Percentiles rank a stretch among this genome's conserved stretches.
Evolutionary conservation across 2,888 invertebrate genomes (phyloP).

Genomic region (Homarus gammarus): DNA sequence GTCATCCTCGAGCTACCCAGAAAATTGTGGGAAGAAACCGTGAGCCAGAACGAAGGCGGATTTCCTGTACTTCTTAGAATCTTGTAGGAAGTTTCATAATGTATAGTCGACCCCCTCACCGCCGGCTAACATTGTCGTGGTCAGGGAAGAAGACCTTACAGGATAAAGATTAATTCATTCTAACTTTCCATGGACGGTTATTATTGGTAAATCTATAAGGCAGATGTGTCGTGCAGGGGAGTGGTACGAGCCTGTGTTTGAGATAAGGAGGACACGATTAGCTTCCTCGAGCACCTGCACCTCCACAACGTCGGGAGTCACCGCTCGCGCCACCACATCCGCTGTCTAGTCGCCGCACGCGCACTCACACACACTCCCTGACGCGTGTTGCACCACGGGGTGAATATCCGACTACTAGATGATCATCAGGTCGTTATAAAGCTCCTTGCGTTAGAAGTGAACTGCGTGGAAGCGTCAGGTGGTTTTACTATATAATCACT

Average conservation of each 20-base stretch:
- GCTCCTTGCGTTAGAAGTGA: neutral
- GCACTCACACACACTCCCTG: conserved; percentile 16
- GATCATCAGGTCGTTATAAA: neutral
- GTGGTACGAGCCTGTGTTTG: neutral
- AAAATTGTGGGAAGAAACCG: conserved; percentile 67
- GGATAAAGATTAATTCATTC: neutral
- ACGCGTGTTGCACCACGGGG: conserved; percentile 44
- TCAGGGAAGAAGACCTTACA: neutral
- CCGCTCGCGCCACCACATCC: conserved; percentile 63
- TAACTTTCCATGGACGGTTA: neutral
- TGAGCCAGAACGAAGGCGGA: conserved; percentile 60
- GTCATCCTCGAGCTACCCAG: conserved; percentile 52
- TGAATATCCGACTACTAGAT: conserved; percentile 37
- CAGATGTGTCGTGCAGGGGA: neutral
- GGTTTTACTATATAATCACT: too few relatives aligned
- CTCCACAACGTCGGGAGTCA: conserved; percentile 19
- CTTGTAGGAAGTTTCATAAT: conserved; percentile 3
- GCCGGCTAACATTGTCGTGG: neutral
- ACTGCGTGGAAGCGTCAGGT: neutral
- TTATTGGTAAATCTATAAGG: neutral
- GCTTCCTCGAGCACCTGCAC: conserved; percentile 14
- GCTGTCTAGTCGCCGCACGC: conserved; percentile 44
- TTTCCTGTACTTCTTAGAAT: conserved; percentile 52
- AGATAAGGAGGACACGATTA: neutral
- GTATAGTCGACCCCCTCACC: neutral